A percentile compares a stretch with the other conserved stretches of the same genome.
Evolutionary conservation across 2,113 vertebrate genomes (phyloP).

Genomic region (Rhinolophus sinicus): DNA sequence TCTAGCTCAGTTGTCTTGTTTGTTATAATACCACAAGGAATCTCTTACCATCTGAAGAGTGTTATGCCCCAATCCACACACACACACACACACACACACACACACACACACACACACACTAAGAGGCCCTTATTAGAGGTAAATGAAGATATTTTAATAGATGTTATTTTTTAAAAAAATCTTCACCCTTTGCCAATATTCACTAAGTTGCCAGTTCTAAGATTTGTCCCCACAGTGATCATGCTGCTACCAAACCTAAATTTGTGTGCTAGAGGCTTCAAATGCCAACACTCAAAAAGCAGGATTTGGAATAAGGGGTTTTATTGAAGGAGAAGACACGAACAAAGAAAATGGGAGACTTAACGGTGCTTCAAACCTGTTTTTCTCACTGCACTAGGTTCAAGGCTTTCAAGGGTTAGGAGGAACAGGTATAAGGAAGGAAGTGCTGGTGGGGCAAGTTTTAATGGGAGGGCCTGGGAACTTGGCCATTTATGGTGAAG

Average conservation of each 20-base stretch:
- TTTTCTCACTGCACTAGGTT: no score
- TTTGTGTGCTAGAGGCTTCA: not conserved
- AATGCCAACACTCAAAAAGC: not conserved
- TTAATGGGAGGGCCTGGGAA: no score
- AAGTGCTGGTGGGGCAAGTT: no score
- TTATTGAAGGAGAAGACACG: not conserved
- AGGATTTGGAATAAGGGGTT: not conserved
- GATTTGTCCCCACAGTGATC: not conserved
- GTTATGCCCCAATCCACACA: no score
- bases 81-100: no score
- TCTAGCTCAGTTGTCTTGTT: not conserved
- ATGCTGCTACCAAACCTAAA: not conserved
- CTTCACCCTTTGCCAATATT: not conserved
- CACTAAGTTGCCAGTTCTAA: not conserved
- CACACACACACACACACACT: no score
- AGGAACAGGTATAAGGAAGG: no score
- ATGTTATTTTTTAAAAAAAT: not conserved
- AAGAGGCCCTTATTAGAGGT: not conserved
- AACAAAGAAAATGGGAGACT: not conserved
- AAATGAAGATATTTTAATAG: not conserved
- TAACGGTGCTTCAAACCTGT: no score
- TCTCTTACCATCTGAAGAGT: not conserved
- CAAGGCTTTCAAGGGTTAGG: no score
- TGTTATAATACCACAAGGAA: not conserved
- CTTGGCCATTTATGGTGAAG: no score